Evolutionary conservation across 2,888 invertebrate species (phyloP).

Genomic region (Meganola albula): DNA sequence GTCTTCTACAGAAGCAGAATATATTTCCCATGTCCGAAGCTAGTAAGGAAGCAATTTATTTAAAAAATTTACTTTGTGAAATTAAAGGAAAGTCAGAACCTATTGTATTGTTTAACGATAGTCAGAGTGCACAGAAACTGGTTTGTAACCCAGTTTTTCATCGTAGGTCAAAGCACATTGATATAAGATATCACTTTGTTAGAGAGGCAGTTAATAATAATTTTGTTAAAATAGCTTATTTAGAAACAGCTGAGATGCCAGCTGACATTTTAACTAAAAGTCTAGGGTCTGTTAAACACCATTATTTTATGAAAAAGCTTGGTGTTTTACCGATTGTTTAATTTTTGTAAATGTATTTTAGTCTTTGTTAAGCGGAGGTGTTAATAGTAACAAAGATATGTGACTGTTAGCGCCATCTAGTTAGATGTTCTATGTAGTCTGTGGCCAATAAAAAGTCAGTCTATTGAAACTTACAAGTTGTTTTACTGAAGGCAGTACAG

Average conservation of each 20-base stretch:
- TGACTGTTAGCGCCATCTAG: too few relatives aligned
- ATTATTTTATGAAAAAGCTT: background rate
- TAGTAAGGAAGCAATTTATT: conserved; percentile 11
- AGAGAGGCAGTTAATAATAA: conserved; percentile 2
- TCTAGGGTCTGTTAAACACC: background rate
- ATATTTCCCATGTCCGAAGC: conserved; percentile 10
- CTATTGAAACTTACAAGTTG: too few relatives aligned
- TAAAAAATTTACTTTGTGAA: conserved; percentile 7
- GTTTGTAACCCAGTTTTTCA: conserved; percentile 1
- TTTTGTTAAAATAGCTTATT: background rate
- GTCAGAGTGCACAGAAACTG: conserved; percentile 3
- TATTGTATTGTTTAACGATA: too few relatives aligned
- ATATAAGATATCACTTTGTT: conserved; percentile 7
- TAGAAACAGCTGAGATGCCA: background rate
- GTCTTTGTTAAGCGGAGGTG: too few relatives aligned
- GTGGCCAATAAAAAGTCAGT: too few relatives aligned
- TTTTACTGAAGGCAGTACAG: background rate
- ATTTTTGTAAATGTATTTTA: too few relatives aligned
- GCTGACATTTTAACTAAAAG: background rate
- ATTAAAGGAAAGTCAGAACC: conserved; percentile 2
- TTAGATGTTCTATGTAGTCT: too few relatives aligned
- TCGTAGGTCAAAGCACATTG: conserved; percentile 6
- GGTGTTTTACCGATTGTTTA: background rate
- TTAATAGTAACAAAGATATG: too few relatives aligned
- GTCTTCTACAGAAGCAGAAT: conserved; percentile 9